Percentiles rank a stretch among this genome's conserved stretches.
Evolutionary conservation across 2,888 invertebrate species (phyloP).

Genomic region (Philereme vetulata): DNA sequence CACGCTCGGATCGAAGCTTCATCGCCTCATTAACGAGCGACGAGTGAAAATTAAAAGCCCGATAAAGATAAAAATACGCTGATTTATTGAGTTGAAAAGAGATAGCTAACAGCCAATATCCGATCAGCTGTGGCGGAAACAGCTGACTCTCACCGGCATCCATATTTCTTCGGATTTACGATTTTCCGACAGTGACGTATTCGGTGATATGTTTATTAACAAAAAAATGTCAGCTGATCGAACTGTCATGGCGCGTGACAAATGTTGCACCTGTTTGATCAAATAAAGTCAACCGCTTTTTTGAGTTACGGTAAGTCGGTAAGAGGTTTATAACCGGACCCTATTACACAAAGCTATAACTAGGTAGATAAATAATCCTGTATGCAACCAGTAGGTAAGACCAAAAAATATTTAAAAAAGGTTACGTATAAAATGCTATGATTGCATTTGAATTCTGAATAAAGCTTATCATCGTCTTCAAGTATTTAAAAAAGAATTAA

Average conservation of each 20-base stretch:
- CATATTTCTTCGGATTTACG: conserved; percentile 63
- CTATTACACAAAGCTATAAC: no score
- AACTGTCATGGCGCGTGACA: conserved; percentile 43
- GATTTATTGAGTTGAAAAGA: conserved; percentile 49
- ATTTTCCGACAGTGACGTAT: conserved; percentile 60
- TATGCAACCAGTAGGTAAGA: no score
- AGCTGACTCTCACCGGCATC: conserved; percentile 59
- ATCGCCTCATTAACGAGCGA: conserved; percentile 59
- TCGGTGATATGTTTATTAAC: conserved; percentile 51
- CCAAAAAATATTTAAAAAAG: no score
- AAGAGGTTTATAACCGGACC: no score
- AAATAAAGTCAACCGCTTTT: conserved; percentile 10
- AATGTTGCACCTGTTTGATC: conserved; percentile 46
- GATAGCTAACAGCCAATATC: conserved; percentile 77
- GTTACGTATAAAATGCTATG: no score
- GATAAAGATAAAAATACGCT: conserved; percentile 46
- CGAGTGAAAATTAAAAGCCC: conserved; percentile 64
- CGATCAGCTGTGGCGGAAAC: conserved; percentile 82
- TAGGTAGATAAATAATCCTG: no score
- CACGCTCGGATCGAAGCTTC: conserved; percentile 44
- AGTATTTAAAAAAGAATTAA: neutral
- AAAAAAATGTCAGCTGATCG: conserved; percentile 54
- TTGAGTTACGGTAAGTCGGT: neutral
- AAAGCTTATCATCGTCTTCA: neutral
- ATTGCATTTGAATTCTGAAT: no score